Evolutionary conservation across 2,888 invertebrate genomes (phyloP).

Genomic region (Octodonta nipae): DNA sequence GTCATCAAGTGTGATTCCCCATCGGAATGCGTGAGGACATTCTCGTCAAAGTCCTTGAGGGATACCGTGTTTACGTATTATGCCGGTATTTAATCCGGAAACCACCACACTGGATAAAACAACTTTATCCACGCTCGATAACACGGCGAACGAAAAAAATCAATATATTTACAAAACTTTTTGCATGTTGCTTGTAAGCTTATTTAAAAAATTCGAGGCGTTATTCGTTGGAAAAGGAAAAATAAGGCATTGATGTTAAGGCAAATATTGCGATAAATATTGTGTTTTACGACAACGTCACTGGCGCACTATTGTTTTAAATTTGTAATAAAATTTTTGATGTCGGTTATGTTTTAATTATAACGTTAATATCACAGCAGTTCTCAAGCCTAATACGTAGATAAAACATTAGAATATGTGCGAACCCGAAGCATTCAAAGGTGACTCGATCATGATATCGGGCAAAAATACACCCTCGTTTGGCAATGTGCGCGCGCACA

Average conservation of each 20-base stretch:
- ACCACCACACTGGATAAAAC: background rate
- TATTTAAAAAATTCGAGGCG: slow-evolving; percentile 12
- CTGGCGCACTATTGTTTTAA: slow-evolving; percentile 8
- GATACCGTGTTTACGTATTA: too few species aligned
- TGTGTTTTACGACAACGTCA: slow-evolving; percentile 6
- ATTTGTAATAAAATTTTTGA: slow-evolving; percentile 4
- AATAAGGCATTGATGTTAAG: slow-evolving; percentile 17
- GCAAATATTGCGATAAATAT: slow-evolving; percentile 12
- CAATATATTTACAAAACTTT: slow-evolving; percentile 7
- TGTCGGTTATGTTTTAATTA: slow-evolving; percentile 6
- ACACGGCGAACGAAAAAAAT: slow-evolving; percentile 5
- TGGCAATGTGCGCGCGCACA: slow-evolving; percentile 9
- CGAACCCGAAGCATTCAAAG: slow-evolving; percentile 13
- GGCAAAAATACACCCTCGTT: slow-evolving; percentile 12
- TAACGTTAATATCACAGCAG: slow-evolving; percentile 11
- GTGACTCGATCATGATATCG: slow-evolving; percentile 13
- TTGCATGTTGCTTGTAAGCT: slow-evolving; percentile 4
- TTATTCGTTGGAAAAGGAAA: slow-evolving; percentile 12
- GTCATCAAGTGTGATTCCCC: too few species aligned
- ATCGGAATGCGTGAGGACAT: background rate
- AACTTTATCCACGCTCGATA: background rate
- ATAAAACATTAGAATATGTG: slow-evolving; percentile 11
- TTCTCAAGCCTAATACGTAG: slow-evolving; percentile 7
- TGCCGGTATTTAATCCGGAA: background rate
- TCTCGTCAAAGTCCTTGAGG: background rate